phyloP scores from a whole-genome alignment of 1,140 invertebrate species.

The Antheraea pernyi region DNA sequence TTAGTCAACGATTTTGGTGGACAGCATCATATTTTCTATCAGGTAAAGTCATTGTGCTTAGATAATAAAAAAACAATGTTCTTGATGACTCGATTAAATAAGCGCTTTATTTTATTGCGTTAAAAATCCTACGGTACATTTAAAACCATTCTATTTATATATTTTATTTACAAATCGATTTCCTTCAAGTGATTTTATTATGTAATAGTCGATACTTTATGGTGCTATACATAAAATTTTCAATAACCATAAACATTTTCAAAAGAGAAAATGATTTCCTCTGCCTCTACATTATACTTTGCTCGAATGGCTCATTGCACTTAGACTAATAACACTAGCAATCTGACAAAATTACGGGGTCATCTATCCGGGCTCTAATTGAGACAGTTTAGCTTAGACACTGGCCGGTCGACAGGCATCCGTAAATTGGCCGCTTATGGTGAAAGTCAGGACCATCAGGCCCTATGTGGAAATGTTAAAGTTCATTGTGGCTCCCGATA shows the following conservation, averaged over 20 bases:
- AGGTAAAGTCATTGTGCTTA: no score
- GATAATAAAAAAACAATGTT: no score
- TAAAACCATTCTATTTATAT: no score
- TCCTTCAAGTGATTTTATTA: no score
- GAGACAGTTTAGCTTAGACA: conserved; percentile 72
- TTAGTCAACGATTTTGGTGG: no score
- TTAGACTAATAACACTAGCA: conserved; percentile 60
- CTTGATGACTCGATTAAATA: no score
- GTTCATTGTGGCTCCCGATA: conserved; percentile 67
- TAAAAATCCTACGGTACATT: no score
- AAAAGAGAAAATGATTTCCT: conserved; percentile 7
- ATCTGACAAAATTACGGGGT: conserved; percentile 70
- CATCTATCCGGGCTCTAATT: conserved; percentile 74
- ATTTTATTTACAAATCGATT: no score
- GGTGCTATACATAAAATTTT: background rate
- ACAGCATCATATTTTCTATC: no score
- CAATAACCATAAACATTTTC: conserved; percentile 11
- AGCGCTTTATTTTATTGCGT: no score
- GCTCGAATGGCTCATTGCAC: conserved; percentile 44
- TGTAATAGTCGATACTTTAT: background rate
- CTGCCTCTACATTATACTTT: conserved; percentile 14
- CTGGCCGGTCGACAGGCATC: conserved; percentile 62
- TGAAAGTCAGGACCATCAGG: conserved; percentile 69
- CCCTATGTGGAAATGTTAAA: conserved; percentile 65
- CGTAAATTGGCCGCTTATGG: conserved; percentile 75